Evolutionary conservation across 2,113 vertebrate genomes (phyloP).

Genomic region (Ptilonorhynchus violaceus): DNA sequence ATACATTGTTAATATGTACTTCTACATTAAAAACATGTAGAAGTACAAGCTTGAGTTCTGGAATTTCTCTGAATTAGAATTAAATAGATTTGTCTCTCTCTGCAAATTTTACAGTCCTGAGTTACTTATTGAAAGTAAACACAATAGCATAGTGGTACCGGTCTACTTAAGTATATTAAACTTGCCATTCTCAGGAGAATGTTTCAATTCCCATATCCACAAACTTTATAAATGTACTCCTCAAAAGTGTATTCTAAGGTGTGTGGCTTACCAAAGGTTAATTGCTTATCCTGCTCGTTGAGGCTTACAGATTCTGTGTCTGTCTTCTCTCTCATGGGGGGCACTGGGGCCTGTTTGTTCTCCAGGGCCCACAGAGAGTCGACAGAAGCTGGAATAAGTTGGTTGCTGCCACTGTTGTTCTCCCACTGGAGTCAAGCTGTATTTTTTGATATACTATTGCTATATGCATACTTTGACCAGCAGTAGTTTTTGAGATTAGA

Average conservation of each 20-base stretch:
- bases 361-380: neutral
- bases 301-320: neutral
- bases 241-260: constrained; percentile 69
- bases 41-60: neutral
- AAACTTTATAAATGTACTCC: neutral
- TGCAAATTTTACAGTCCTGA: neutral
- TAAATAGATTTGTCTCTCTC: neutral
- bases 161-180: neutral
- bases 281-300: neutral
- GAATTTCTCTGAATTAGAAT: neutral
- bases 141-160: neutral
- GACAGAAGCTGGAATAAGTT: neutral
- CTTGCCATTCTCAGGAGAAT: neutral
- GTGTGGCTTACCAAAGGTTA: constrained; percentile 50
- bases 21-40: neutral
- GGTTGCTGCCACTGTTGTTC: neutral
- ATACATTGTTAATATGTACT: neutral
- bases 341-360: neutral
- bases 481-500: neutral
- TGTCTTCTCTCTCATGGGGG: neutral
- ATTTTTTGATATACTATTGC: neutral
- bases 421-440: neutral
- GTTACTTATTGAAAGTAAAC: neutral
- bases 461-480: neutral
- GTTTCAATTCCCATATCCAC: constrained; percentile 11